Conservation (phyloP, 2,888 invertebrate species). For the Leptinotarsa rubiginosa region DNA sequence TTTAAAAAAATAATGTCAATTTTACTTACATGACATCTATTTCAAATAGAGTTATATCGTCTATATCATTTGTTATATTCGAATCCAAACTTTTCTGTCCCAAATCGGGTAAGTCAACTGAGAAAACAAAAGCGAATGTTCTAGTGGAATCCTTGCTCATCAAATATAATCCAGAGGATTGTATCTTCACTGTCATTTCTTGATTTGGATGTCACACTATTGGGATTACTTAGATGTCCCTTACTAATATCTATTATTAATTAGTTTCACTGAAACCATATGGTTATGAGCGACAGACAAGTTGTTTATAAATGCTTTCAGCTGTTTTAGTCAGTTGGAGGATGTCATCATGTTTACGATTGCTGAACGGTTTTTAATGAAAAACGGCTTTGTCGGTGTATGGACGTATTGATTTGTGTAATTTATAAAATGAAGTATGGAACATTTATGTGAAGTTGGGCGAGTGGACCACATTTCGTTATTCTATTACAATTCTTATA, state of each 20-base stretch:
- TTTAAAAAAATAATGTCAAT: too few species aligned
- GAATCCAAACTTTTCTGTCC: slow-evolving; percentile 13
- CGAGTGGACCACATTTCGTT: too few species aligned
- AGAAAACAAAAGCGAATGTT: slow-evolving; percentile 31
- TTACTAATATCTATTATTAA: slow-evolving; percentile 50
- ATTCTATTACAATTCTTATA: too few species aligned
- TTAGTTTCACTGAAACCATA: slow-evolving; percentile 31
- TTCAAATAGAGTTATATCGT: not conserved
- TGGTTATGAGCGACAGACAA: slow-evolving; percentile 14
- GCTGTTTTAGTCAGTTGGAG: slow-evolving; percentile 8
- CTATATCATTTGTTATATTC: not conserved
- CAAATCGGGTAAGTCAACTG: slow-evolving; percentile 25
- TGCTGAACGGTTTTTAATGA: not conserved
- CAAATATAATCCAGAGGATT: slow-evolving; percentile 50
- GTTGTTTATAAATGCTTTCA: slow-evolving; percentile 12
- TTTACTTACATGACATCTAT: too few species aligned
- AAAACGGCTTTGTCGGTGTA: not conserved
- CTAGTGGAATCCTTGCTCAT: slow-evolving; percentile 48
- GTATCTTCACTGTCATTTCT: slow-evolving; percentile 55
- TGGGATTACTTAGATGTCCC: slow-evolving; percentile 46
- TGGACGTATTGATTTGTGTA: not conserved
- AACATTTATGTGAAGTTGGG: too few species aligned
- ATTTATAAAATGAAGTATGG: too few species aligned
- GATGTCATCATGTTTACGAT: not conserved
- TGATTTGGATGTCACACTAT: slow-evolving; percentile 52